Conservation (phyloP, 2,888 invertebrate genomes). For the Drosophila neutralis region DNA sequence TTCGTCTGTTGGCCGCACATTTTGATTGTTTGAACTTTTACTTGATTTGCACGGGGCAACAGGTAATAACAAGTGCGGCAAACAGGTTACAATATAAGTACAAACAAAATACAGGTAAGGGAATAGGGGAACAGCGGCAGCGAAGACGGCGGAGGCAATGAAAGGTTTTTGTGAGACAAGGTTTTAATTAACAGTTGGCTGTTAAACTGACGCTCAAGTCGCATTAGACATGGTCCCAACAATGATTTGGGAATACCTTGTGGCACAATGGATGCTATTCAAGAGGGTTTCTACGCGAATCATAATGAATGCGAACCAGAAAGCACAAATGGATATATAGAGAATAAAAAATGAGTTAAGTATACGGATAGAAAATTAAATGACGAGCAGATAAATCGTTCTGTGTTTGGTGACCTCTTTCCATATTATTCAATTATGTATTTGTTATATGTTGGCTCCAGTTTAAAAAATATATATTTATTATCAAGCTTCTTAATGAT, state of each 20-base stretch:
- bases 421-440: not conserved
- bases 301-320: not conserved
- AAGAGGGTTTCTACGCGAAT: not conserved
- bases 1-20: conserved; percentile 35
- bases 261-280: conserved; percentile 6
- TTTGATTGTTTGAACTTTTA: conserved; percentile 47
- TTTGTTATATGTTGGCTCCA: not conserved
- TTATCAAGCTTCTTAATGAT: not conserved
- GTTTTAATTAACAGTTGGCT: conserved; percentile 42
- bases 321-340: not conserved
- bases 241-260: conserved; percentile 1
- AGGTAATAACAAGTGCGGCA: conserved; percentile 53
- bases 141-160: not conserved
- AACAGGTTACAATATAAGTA: conserved; percentile 34
- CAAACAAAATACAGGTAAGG: not conserved
- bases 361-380: not conserved
- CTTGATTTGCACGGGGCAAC: conserved; percentile 35
- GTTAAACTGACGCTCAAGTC: conserved; percentile 38
- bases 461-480: not conserved
- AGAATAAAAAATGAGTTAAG: not conserved
- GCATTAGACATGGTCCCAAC: conserved; percentile 29
- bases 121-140: not conserved
- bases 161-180: conserved; percentile 24
- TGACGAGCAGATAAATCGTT: not conserved
- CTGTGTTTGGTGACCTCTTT: not conserved